Percentiles rank a stretch among this genome's conserved stretches.
These are phyloP conservation scores for Coptodon bakossiorum DNA, from an alignment of 2,113 vertebrate genomes.

Conservation along the genomic window DNA sequence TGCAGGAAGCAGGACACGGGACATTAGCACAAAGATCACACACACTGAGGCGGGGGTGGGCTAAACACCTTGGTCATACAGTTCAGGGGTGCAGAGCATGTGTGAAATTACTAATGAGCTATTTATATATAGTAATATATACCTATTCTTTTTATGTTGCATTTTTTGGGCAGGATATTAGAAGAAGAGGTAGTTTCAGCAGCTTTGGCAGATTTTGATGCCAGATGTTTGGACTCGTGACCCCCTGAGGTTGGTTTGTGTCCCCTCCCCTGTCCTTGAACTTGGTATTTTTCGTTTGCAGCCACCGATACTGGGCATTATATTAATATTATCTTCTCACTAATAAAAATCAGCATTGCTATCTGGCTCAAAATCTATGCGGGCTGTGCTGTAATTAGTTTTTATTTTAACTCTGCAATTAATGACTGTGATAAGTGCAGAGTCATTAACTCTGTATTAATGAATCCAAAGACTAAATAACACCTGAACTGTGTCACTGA, in stretches of 20 bases:
- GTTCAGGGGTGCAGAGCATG: too few species aligned
- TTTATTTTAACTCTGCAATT: neutral
- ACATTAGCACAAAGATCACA: neutral
- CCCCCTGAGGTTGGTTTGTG: neutral
- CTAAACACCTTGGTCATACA: too few species aligned
- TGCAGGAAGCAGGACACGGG: neutral
- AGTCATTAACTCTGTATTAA: neutral
- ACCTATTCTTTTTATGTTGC: neutral
- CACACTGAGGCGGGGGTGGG: too few species aligned
- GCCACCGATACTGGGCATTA: neutral
- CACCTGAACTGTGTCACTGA: neutral
- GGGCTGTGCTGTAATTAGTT: neutral
- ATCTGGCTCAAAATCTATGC: neutral
- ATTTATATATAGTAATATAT: neutral
- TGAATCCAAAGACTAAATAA: neutral
- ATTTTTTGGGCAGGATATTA: neutral
- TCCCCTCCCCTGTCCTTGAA: neutral
- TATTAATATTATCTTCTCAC: neutral
- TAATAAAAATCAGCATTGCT: neutral
- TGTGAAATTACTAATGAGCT: neutral
- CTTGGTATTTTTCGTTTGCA: neutral
- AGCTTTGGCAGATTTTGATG: neutral
- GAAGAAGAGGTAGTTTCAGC: neutral
- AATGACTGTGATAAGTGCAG: neutral
- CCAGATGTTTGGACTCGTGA: neutral